These are phyloP conservation scores for Varanus salvator DNA, from an alignment of 2,113 vertebrate genomes.

Conservation along the genomic window DNA sequence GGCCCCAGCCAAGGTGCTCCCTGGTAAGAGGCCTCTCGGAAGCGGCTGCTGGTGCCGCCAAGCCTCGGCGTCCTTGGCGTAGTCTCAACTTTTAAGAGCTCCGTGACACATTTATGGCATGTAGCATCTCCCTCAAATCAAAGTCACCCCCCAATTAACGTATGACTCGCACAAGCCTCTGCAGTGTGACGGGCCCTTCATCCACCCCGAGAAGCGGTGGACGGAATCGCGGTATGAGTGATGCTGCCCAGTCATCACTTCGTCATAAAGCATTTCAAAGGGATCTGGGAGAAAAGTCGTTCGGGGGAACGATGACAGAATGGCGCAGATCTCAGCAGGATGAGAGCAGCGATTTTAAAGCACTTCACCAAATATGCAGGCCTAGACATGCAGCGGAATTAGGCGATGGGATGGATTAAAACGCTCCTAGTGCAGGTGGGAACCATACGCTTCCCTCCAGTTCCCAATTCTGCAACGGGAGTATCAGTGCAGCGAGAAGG, in stretches of 20 bases:
- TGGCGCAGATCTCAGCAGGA: neutral
- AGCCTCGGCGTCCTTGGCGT: neutral
- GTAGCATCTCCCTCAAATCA: neutral
- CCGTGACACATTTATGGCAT: neutral
- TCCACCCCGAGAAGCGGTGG: neutral
- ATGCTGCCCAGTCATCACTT: neutral
- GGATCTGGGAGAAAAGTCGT: neutral
- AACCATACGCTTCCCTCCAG: neutral
- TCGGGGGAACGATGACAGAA: neutral
- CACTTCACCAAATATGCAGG: neutral
- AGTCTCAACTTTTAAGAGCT: neutral
- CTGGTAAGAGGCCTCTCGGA: neutral
- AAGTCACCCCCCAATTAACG: neutral
- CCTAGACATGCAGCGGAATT: neutral
- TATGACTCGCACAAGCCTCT: neutral
- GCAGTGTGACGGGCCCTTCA: neutral
- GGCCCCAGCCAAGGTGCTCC: neutral
- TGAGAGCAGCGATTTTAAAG: neutral
- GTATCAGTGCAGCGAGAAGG: neutral
- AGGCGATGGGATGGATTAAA: neutral
- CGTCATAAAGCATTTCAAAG: neutral
- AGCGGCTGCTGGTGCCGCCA: neutral
- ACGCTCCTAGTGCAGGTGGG: neutral
- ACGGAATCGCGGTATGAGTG: neutral
- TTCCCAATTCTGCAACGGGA: neutral